Base-by-base conservation (phyloP, 2,113 vertebrate species). In the Anarhynchus alexandrinus region DNA sequence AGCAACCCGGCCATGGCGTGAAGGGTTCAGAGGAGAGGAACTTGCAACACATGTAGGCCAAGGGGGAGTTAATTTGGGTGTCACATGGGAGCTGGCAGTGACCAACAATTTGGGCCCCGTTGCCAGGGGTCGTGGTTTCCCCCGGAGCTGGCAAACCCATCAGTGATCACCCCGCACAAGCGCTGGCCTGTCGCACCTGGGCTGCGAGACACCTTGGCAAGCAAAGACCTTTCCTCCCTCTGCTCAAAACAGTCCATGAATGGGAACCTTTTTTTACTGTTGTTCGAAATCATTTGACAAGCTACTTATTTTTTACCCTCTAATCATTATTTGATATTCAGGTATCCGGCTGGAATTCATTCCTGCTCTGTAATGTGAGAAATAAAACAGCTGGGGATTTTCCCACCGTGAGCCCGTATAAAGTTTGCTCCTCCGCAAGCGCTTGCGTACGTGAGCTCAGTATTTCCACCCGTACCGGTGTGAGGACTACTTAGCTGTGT, bases 381-480 rank as follows among this genome's bases (percentile, higher is more conserved):
- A 93, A 81, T 82, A 36, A 94, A 95, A 70, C 71, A 62, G 58
- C 67, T 71, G 55, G 51, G 49, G 67, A 80, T 51, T 94, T 85
- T 90, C 58, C 78, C 84, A 59, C 19, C 2, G 4, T 51, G 26
- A 88, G 61, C 66, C 91, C 84, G 74, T 70, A 62, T 47, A 55
- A 94, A 96, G 91, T 64, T 74, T 62, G 82, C 18, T 91, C 29
- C 59, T 77, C 74, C 1, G 2, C 90, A 89, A 82, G 80, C 27
- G 26, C 43, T 93, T 91, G 91, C 5, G 2, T 93, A 89, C 5
- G 21, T 96, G 95, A 96, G 70, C 93, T 96, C 95, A 96, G 82
- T 61, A 6, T 96, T 97, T 97, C 95, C 91, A 95, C 78, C 86
- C 26, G 0, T 85, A 55, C 79, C 23, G 4, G 69, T 65, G 72